phyloP scores from a whole-genome alignment of 1,140 invertebrate species.

The Philotrypesis tridentata region DNA sequence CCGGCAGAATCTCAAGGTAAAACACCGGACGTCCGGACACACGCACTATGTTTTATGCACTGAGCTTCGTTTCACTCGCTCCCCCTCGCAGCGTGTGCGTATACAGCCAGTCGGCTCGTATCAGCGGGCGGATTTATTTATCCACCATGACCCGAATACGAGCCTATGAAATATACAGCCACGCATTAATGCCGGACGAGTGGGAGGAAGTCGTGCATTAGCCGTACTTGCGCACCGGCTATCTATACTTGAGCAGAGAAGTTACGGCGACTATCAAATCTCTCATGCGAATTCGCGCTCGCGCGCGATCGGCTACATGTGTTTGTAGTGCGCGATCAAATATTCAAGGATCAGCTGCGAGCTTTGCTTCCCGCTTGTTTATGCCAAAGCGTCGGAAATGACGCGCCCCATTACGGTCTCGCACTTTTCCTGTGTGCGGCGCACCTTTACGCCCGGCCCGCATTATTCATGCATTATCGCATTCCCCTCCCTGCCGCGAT shows the following conservation, averaged over 20 bases:
- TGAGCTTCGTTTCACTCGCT: too few relatives aligned
- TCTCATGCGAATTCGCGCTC: background rate
- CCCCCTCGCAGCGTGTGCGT: too few relatives aligned
- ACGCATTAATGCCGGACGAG: background rate
- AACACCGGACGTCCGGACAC: background rate
- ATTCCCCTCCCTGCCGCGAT: too few relatives aligned
- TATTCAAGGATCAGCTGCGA: background rate
- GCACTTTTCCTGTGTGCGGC: too few relatives aligned
- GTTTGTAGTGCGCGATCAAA: background rate
- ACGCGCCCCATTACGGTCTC: too few relatives aligned
- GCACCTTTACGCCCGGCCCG: too few relatives aligned
- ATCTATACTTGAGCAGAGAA: background rate
- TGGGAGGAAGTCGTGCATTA: background rate
- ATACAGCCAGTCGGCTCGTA: background rate
- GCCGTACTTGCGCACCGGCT: background rate
- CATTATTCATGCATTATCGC: too few relatives aligned
- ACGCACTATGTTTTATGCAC: background rate
- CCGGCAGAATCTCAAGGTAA: constrained; percentile 66
- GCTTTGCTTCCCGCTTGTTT: background rate
- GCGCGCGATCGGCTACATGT: background rate
- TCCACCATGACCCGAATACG: background rate
- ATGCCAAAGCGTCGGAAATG: background rate
- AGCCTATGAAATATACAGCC: background rate
- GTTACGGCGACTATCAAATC: background rate
- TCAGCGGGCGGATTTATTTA: background rate